phyloP scores from a whole-genome alignment of 2,888 invertebrate species.

The Drosophila maculinotata region DNA sequence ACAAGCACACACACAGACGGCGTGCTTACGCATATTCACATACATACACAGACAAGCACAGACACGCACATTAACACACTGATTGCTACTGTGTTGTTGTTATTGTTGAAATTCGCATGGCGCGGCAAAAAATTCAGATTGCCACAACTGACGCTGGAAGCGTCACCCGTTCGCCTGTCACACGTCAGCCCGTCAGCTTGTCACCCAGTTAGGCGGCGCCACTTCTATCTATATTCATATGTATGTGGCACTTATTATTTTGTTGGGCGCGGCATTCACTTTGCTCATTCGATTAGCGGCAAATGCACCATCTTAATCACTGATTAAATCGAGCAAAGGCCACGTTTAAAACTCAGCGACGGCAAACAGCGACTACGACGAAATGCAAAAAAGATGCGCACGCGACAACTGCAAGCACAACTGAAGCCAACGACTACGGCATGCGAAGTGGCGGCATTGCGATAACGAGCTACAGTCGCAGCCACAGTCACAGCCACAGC shows the following conservation, averaged over 20 bases:
- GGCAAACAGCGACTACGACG: conserved; percentile 20
- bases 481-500: conserved; percentile 14
- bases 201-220: conserved; percentile 21
- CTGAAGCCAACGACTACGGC: conserved; percentile 82
- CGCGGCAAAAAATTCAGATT: conserved; percentile 57
- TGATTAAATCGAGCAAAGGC: conserved; percentile 59
- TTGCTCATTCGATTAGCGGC: conserved; percentile 51
- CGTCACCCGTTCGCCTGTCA: conserved; percentile 14
- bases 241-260: conserved; percentile 44
- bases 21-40: conserved; percentile 23
- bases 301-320: conserved; percentile 54
- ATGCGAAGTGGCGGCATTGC: conserved; percentile 79
- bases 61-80: conserved; percentile 20
- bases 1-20: conserved; percentile 33
- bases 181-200: conserved; percentile 11
- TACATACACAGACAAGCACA: conserved; percentile 25
- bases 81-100: conserved; percentile 43
- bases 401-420: conserved; percentile 53
- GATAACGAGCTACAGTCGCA: conserved; percentile 59
- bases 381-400: conserved; percentile 5
- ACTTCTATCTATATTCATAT: conserved; percentile 33
- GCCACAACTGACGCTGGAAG: conserved; percentile 29
- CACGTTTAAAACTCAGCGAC: conserved; percentile 31
- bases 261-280: conserved; percentile 44
- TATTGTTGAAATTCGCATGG: conserved; percentile 52